These are phyloP conservation scores for Lathamus discolor DNA, from an alignment of 2,113 vertebrate genomes.

Conservation along the genomic window DNA sequence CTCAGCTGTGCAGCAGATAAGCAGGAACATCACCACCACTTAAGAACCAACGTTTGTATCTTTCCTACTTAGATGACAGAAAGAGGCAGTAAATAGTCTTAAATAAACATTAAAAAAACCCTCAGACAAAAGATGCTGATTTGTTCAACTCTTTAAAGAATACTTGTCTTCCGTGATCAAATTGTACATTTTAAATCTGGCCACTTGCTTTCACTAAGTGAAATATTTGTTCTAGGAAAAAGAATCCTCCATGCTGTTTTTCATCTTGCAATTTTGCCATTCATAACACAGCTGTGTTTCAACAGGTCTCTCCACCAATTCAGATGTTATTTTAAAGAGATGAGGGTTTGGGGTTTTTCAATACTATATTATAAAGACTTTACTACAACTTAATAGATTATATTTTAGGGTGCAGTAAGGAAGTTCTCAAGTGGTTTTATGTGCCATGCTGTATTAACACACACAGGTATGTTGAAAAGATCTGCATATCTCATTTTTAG, in stretches of 20 bases:
- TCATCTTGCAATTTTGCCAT: neutral
- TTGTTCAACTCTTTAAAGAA: neutral
- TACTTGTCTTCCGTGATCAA: neutral
- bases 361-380: neutral
- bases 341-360: neutral
- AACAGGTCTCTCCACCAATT: neutral
- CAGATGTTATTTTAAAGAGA: neutral
- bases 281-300: neutral
- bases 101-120: neutral
- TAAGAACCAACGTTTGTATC: neutral
- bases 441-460: neutral
- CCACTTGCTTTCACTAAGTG: neutral
- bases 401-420: neutral
- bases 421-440: neutral
- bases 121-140: neutral
- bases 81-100: neutral
- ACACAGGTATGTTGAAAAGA: neutral
- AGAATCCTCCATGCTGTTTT: neutral
- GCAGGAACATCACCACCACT: neutral
- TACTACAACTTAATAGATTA: neutral
- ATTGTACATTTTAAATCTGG: neutral
- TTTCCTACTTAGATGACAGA: rapidly evolving
- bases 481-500: neutral
- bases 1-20: neutral
- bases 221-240: neutral